Base-by-base conservation (phyloP, 2,888 invertebrate genomes). In the Amaurobius ferox region DNA sequence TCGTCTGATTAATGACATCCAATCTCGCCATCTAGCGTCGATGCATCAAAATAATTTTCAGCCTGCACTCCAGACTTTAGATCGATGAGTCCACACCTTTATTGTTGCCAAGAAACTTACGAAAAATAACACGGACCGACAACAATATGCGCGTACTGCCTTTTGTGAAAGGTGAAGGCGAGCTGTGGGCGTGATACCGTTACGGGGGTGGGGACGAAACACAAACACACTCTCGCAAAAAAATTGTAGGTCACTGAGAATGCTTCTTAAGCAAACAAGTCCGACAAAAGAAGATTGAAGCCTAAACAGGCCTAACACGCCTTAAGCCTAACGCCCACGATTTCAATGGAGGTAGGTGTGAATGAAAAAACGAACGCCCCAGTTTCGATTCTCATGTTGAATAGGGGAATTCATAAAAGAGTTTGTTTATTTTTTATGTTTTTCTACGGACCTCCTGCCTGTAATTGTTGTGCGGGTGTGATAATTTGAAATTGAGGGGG, bases 241-340 rank as follows among this genome's bases (percentile, higher is more conserved):
- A 72, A 77, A 85, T 77, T 77, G 77, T 85, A 72, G 83, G 83
- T 85, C 83, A 85, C 77, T 28, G 72, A 85, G 76, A 85, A 85
- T 72, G 83, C 83, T 85, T 85, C 83, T 85, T 85, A 85, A 85
- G 77, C 77, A 85, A 85, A 85, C 83, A 85, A 72, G 67, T 71
- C 35, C 11, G 19, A 85, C 83, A 85, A 85, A 85, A 85, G 83
- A 85, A 85, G 72, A 66, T 77, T 77, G 66, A 39, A 39, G 77
- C 71, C 77, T 77, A 85, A 85, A 76, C 71, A 72, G 72, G 77
- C 23, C 77, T 85, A 77, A 77, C 77, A 77, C 77, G 67, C 71
- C 16, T 44, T 85, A 77, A 85, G 83, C 83, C 66, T 66, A 61
- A 77, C 83, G 77, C 83, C 83, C 67, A 85, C 83, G 32, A 70